Percentiles rank a stretch among this genome's conserved stretches.
Evolutionary conservation across 2,888 invertebrate species (phyloP).

Genomic region (Crematogaster levior): DNA sequence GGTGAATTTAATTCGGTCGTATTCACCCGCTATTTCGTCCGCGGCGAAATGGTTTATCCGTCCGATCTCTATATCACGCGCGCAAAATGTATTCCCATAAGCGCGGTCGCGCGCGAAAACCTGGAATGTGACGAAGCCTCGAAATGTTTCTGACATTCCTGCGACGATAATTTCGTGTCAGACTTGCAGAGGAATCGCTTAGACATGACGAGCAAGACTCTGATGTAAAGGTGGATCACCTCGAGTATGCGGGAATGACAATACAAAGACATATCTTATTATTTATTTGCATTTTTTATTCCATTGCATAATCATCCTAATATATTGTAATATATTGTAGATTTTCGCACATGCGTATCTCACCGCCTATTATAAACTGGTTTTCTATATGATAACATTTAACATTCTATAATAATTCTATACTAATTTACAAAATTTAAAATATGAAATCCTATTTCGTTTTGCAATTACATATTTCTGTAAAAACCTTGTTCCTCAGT

Average conservation of each 20-base stretch:
- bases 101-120: background rate
- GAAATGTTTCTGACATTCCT: conserved; percentile 16
- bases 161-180: conserved; percentile 15
- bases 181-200: background rate
- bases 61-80: conserved; percentile 51
- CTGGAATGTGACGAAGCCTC: background rate
- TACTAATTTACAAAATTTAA: background rate
- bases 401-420: background rate
- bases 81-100: conserved; percentile 51
- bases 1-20: conserved; percentile 63
- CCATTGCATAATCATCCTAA: background rate
- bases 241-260: background rate
- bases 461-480: background rate
- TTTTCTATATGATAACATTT: too few species aligned
- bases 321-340: too few species aligned
- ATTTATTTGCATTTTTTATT: background rate
- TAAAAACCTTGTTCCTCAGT: background rate
- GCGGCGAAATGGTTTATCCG: conserved; percentile 55
- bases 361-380: background rate
- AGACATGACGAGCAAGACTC: background rate
- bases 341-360: background rate
- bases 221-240: background rate
- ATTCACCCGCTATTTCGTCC: conserved; percentile 25
- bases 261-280: background rate
- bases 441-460: background rate